Base-by-base conservation (phyloP, 2,797 vertebrate species). In the Acanthurus lineatus region DNA sequence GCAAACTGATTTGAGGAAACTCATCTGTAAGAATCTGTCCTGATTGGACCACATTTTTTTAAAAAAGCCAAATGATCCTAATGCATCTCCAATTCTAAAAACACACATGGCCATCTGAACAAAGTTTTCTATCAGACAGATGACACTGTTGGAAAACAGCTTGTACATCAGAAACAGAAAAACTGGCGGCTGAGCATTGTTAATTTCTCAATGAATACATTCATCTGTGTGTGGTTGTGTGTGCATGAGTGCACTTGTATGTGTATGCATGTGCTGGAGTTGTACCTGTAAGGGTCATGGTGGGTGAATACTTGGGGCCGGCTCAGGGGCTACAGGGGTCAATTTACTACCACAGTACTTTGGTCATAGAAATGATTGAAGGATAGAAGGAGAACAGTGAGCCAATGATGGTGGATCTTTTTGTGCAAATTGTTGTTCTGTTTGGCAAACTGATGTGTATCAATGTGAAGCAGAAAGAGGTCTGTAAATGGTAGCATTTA, bases 291-390 rank as follows among this genome's bases (percentile, higher is more conserved):
- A 76, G 71, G 85, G 62, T 72, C 82, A 84, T 62, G 82, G 75
- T 67, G 83, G 81, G 71, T 77, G 58, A 79, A 57, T 70, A 82
- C 53, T 60, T n/a, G 56, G 83, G 86, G 76, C 69, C 66, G 28
- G 82, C 76, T 73, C 47, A 8, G 72, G 76, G 84, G 79, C 75
- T 69, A 22, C 62, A 70, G 74, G 86, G 81, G 71, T 87, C 70
- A 88, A 89, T 88, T 92, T 86, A 83, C 92, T 94, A 92, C 92
- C 94, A 94, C 94, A 95, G 94, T 94, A 95, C 93, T 94, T 95
- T 94, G 94, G 94, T 95, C 94, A 90, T 93, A 92, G 84, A 92
- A 88, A 94, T 90, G 93, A 93, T 93, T 92, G 86, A 87, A 90
- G 85, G 86, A 74, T 78, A 82, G 77, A 79, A 38, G 77, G 82